Base-by-base conservation (phyloP, 2,113 vertebrate genomes). In the Sinocyclocheilus anophthalmus region DNA sequence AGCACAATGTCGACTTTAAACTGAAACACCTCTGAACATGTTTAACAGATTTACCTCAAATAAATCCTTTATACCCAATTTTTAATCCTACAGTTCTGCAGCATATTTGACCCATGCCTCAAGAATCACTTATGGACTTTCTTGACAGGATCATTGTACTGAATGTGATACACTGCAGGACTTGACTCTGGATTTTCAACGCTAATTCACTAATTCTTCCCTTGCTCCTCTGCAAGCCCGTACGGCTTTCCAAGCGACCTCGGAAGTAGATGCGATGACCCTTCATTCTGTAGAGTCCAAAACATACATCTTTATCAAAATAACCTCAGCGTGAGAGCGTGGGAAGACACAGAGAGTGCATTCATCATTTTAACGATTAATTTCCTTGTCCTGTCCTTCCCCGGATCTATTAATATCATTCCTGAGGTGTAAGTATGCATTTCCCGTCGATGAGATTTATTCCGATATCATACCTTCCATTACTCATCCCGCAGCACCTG, bases 361-460 rank as follows among this genome's bases (percentile, higher is more conserved):
- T 94, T 93, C 93, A 94, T 94, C 94, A 94, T 90, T 90, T 93
- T 92, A 91, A 92, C 92, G 93, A 94, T 95, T 93, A 92, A 94
- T 95, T 91, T 93, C 91, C 90, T 92, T 91, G 88, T 92, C 88
- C 93, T 92, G 81, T 94, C 92, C 93, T 93, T 91, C 92, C 83
- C 87, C 84, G 90, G 92, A 93, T 94, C 94, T 94, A 94, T 95
- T 94, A 93, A 94, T 94, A 95, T 93, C 90, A 88, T 91, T 90
- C 81, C 92, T 90, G 59, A 81, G 81, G 59, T 77, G 76, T 87
- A 87, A 88, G 89, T 85, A 90, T 90, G 86, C 86, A 86, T 92
- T 91, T 93, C 92, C 91, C 89, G 4, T 88, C 88, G 89, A 93
- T 93, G 92, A 94, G 93, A 95, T 93, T 92, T 93, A 94, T 94